Evolutionary conservation across 2,113 vertebrate species (phyloP).

Genomic region (Motacilla alba): DNA sequence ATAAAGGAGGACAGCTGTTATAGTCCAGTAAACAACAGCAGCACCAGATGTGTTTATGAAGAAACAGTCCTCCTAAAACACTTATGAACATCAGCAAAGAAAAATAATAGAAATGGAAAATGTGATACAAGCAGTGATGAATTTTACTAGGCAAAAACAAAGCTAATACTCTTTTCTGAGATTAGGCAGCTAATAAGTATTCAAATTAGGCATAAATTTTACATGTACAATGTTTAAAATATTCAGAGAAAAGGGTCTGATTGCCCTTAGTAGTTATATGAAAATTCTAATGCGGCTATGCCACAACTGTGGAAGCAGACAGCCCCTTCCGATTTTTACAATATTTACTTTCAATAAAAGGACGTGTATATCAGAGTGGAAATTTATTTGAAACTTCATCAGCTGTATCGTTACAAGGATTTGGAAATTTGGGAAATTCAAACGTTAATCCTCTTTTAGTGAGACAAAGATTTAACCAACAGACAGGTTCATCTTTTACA

Average conservation of each 20-base stretch:
- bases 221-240: conserved; percentile 98
- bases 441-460: conserved; percentile 55
- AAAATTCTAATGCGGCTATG: conserved; percentile 88
- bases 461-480: conserved; percentile 60
- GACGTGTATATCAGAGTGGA: conserved; percentile 17
- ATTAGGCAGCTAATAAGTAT: conserved; percentile 98
- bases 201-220: conserved; percentile 99
- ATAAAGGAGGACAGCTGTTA: conserved; percentile 72
- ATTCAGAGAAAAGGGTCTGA: conserved; percentile 96
- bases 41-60: conserved; percentile 80
- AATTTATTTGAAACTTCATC: conserved; percentile 64
- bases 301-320: conserved; percentile 70
- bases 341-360: conserved; percentile 67
- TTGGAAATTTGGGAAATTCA: conserved; percentile 54
- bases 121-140: conserved; percentile 80
- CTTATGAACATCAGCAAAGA: conserved; percentile 64
- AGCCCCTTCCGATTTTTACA: conserved; percentile 71
- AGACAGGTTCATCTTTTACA: conserved; percentile 63
- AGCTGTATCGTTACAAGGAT: conserved; percentile 48
- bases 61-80: conserved; percentile 80
- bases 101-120: conserved; percentile 75
- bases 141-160: conserved; percentile 91
- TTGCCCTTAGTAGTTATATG: conserved; percentile 94
- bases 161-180: conserved; percentile 87
- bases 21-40: conserved; percentile 79